Percentiles rank a stretch among this genome's conserved stretches.
phyloP scores from a whole-genome alignment of 2,888 invertebrate species.

The Meteorus colon region DNA sequence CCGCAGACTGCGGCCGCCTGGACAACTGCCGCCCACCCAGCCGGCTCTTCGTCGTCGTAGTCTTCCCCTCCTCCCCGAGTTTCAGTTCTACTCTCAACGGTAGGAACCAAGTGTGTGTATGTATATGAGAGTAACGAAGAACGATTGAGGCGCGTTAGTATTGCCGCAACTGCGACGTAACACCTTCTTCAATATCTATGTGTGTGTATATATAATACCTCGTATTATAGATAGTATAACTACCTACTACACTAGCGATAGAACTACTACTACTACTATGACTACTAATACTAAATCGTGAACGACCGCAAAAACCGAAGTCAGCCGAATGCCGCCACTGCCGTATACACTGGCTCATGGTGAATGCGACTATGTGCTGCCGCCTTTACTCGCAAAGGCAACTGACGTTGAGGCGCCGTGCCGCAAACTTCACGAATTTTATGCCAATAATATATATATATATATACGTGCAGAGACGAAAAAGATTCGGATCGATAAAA shows the following conservation, averaged over 20 bases:
- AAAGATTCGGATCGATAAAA: background rate
- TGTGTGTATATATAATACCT: background rate
- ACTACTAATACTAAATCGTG: conserved; percentile 21
- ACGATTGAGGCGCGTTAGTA: conserved; percentile 35
- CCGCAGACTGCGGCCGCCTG: conserved; percentile 67
- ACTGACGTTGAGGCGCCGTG: background rate
- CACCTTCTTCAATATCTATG: background rate
- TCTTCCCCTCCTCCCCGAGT: conserved; percentile 37
- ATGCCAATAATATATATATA: background rate
- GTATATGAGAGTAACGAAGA: conserved; percentile 44
- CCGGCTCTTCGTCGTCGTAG: conserved; percentile 51
- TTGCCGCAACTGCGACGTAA: conserved; percentile 16
- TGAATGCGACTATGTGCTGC: conserved; percentile 9
- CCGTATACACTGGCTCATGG: background rate
- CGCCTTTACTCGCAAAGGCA: background rate
- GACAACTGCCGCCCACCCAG: conserved; percentile 70
- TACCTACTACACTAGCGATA: background rate
- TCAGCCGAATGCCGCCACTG: conserved; percentile 29
- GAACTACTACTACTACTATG: background rate
- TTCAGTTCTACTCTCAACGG: conserved; percentile 1
- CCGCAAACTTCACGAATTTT: background rate
- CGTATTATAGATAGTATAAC: background rate
- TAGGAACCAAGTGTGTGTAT: conserved; percentile 9
- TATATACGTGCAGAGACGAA: background rate
- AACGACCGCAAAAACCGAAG: conserved; percentile 28